Percentiles rank a stretch among this genome's conserved stretches.
Conservation (phyloP, 2,113 vertebrate genomes). For the Petroica traversi region DNA sequence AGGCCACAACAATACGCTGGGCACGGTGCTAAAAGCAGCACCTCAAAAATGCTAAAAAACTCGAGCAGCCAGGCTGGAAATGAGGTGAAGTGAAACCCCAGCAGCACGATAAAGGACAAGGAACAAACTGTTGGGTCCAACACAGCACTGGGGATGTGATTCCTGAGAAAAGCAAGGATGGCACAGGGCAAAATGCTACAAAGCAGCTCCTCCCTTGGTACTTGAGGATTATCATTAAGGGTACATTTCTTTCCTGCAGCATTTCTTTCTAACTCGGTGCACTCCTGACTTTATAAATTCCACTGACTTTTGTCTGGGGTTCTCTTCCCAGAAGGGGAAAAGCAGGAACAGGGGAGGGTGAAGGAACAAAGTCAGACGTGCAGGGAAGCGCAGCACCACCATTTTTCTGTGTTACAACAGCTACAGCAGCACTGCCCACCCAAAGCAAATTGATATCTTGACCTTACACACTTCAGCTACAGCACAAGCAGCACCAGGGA, state of each 20-base stretch:
- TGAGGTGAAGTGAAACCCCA: not conserved
- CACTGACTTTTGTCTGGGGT: not conserved
- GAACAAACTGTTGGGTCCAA: not conserved
- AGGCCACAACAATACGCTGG: not conserved
- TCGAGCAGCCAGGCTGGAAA: not conserved
- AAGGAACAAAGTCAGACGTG: not conserved
- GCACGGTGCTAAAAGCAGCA: not conserved
- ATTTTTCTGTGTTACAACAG: not conserved
- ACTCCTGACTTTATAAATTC: not conserved
- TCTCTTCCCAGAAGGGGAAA: not conserved
- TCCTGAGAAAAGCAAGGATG: not conserved
- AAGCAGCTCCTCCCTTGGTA: not conserved
- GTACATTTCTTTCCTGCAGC: not conserved
- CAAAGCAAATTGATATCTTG: not conserved
- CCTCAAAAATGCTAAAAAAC: not conserved
- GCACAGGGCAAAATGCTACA: not conserved
- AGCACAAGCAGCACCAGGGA: not conserved
- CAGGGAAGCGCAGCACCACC: not conserved
- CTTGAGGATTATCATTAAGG: not conserved
- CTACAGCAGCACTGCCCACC: not conserved
- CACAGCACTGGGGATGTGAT: not conserved
- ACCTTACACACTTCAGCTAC: not conserved
- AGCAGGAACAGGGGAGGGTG: not conserved
- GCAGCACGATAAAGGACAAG: not conserved
- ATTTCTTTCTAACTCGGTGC: not conserved